These are phyloP conservation scores for Dolichotis patagonum DNA, from an alignment of 2,113 vertebrate genomes.

Conservation along the genomic window DNA sequence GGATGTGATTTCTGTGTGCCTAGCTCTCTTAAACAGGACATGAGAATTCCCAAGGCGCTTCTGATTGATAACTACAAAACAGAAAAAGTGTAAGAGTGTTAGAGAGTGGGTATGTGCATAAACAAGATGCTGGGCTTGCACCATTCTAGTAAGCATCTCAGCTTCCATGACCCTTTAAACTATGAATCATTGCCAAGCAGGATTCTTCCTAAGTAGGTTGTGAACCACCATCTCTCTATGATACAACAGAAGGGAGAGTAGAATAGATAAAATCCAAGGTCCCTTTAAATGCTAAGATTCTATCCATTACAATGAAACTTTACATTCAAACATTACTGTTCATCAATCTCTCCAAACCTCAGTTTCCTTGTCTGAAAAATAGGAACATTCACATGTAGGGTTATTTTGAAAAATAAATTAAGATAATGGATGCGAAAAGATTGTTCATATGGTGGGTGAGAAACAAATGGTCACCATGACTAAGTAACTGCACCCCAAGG, in stretches of 20 bases:
- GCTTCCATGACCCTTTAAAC: neutral
- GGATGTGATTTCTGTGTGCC: neutral
- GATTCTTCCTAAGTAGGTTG: neutral
- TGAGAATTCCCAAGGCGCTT: neutral
- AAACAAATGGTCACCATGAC: slow-evolving; percentile 7
- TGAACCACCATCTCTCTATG: neutral
- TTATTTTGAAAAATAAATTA: neutral
- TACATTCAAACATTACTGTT: neutral
- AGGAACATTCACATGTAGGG: neutral
- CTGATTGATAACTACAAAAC: neutral
- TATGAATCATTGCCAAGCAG: neutral
- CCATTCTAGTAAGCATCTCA: rapidly evolving
- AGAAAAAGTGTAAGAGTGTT: neutral
- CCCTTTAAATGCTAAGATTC: neutral
- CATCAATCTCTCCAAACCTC: neutral
- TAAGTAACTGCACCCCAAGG: neutral
- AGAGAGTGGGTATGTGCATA: neutral
- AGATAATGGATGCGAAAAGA: neutral
- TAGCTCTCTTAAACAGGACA: neutral
- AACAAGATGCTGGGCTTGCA: no score
- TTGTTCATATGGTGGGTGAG: neutral
- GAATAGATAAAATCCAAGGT: neutral
- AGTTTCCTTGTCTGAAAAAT: slow-evolving; percentile 23
- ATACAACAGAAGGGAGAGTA: neutral
- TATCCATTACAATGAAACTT: neutral